A percentile compares a stretch with the other conserved stretches of the same genome.
Conservation (phyloP, 1,140 invertebrate genomes). For the Harlomillsia oculata region DNA sequence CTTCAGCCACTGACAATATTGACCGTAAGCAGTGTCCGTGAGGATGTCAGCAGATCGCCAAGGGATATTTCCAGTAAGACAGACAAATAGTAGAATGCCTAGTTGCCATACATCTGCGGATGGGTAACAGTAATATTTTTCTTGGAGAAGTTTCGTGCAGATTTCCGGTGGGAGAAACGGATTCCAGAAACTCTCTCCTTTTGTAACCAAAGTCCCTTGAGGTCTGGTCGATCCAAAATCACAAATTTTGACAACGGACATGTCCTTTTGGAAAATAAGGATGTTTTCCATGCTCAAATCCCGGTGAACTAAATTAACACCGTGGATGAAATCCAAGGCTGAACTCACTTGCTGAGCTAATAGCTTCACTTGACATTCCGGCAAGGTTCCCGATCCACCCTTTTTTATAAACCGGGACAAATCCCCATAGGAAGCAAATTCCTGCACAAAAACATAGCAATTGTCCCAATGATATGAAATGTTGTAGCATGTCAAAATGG, state of each 20-base stretch:
- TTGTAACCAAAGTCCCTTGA: constrained; percentile 56
- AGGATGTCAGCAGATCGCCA: constrained; percentile 84
- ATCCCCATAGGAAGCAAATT: constrained; percentile 57
- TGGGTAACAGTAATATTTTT: constrained; percentile 35
- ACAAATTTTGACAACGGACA: constrained; percentile 61
- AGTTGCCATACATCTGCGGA: constrained; percentile 91
- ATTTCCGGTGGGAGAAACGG: constrained; percentile 65
- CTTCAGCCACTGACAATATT: constrained; percentile 60
- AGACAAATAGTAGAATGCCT: constrained; percentile 83
- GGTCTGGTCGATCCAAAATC: constrained; percentile 69
- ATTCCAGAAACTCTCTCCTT: constrained; percentile 52
- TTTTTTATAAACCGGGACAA: constrained; percentile 53
- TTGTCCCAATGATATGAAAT: constrained; percentile 63
- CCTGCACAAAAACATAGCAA: constrained; percentile 58
- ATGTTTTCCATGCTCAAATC: constrained; percentile 69
- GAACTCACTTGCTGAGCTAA: constrained; percentile 57
- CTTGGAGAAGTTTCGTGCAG: constrained; percentile 38
- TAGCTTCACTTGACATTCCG: constrained; percentile 51
- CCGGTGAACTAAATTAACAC: constrained; percentile 59
- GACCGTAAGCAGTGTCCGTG: constrained; percentile 53
- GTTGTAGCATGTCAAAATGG: constrained; percentile 78
- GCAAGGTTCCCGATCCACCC: constrained; percentile 47
- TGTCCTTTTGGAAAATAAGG: constrained; percentile 58
- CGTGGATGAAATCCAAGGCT: constrained; percentile 74
- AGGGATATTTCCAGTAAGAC: constrained; percentile 86